Percentiles rank a stretch among this genome's conserved stretches.
Conservation (phyloP, 2,888 invertebrate genomes). For the Adela reaumurella region DNA sequence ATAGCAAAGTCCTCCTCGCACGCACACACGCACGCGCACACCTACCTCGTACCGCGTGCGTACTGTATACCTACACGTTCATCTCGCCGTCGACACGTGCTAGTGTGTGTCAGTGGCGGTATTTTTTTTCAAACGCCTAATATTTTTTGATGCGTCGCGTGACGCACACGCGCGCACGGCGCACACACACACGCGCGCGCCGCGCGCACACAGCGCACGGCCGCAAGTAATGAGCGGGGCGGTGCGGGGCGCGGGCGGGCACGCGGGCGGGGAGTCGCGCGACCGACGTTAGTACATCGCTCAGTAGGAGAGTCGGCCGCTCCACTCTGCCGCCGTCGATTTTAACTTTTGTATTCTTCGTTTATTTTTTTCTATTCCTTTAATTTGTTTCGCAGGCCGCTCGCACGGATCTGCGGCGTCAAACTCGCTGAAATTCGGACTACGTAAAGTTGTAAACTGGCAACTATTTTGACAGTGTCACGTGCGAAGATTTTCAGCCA, state of each 20-base stretch:
- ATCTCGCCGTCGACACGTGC: background rate
- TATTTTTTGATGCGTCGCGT: conserved; percentile 25
- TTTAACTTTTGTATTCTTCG: conserved; percentile 45
- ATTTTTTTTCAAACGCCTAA: conserved; percentile 30
- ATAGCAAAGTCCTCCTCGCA: conserved; percentile 1
- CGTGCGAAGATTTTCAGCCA: conserved; percentile 24
- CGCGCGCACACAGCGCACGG: background rate
- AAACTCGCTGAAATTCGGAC: background rate
- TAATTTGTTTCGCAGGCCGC: conserved; percentile 43
- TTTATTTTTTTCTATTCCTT: conserved; percentile 57
- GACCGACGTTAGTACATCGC: conserved; percentile 50
- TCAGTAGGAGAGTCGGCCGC: conserved; percentile 56
- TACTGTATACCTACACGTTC: too few species aligned
- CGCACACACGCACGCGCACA: conserved; percentile 5
- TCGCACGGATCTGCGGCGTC: conserved; percentile 11
- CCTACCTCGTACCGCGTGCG: background rate
- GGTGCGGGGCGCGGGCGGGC: conserved; percentile 18
- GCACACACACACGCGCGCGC: background rate
- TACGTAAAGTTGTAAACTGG: conserved; percentile 31
- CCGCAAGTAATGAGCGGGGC: background rate
- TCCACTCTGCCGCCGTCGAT: conserved; percentile 47
- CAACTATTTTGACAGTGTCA: conserved; percentile 48
- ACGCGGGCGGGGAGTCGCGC: conserved; percentile 39
- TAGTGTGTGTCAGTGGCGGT: conserved; percentile 10
- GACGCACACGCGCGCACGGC: background rate